Evolutionary conservation across 2,113 vertebrate genomes (phyloP).

Genomic region (Alligator sinensis): DNA sequence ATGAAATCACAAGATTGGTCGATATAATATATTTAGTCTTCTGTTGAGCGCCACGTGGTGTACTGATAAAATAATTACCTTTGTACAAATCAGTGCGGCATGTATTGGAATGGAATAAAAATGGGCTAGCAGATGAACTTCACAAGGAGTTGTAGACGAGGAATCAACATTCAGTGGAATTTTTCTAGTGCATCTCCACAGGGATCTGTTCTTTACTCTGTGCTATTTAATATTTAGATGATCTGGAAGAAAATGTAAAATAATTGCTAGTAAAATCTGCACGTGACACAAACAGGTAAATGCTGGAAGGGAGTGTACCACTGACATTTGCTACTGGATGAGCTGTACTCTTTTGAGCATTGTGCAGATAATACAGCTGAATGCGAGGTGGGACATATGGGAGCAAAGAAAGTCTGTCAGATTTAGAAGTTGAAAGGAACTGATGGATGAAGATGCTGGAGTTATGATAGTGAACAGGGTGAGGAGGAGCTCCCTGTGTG

Average conservation of each 20-base stretch:
- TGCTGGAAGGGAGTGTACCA: neutral
- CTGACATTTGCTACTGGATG: neutral
- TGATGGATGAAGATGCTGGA: too few species aligned
- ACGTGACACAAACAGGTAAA: neutral
- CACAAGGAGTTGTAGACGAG: neutral
- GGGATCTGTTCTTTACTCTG: neutral
- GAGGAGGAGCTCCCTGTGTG: neutral
- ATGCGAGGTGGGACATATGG: neutral
- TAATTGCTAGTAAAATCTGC: neutral
- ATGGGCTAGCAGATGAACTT: neutral
- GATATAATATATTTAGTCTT: neutral
- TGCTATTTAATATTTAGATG: too few species aligned
- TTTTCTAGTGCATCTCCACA: neutral
- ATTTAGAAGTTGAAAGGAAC: neutral
- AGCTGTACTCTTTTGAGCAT: too few species aligned
- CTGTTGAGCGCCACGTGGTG: neutral
- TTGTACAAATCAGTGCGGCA: too few species aligned
- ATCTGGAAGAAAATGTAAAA: neutral
- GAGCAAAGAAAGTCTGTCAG: neutral
- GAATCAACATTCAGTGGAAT: neutral
- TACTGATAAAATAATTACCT: too few species aligned
- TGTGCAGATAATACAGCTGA: neutral
- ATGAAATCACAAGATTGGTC: accelerated
- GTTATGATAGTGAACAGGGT: accelerated
- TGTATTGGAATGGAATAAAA: too few species aligned